Percentiles rank a stretch among this genome's conserved stretches.
These are phyloP conservation scores for Notamacropus eugenii DNA, from an alignment of 2,797 vertebrate species.

Conservation along the genomic window DNA sequence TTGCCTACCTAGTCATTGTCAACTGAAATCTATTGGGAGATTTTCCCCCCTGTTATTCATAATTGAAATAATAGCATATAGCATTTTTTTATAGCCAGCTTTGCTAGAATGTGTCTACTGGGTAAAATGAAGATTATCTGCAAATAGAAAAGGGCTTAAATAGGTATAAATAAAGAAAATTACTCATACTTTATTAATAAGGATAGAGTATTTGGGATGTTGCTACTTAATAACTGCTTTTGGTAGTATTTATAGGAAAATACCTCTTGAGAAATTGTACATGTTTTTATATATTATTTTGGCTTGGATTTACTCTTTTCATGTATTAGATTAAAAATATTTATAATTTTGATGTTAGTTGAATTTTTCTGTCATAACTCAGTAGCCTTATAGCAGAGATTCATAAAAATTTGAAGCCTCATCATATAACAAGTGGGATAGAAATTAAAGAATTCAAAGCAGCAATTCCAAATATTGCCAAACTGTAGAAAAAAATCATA, in stretches of 20 bases:
- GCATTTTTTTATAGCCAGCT: slow-evolving; percentile 2
- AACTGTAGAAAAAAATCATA: neutral
- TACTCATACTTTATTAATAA: slow-evolving; percentile 11
- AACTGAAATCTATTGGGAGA: neutral
- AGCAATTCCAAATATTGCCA: neutral
- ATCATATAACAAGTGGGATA: slow-evolving; percentile 24
- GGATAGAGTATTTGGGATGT: slow-evolving; percentile 28
- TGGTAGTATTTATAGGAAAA: slow-evolving; percentile 13
- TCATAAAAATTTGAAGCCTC: slow-evolving; percentile 35
- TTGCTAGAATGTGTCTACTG: slow-evolving; percentile 5
- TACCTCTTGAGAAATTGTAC: neutral
- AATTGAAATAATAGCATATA: neutral
- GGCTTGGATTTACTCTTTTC: neutral
- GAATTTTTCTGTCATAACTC: slow-evolving; percentile 18
- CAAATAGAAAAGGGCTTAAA: slow-evolving; percentile 20
- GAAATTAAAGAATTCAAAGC: slow-evolving; percentile 35
- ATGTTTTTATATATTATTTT: neutral
- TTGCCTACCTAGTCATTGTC: slow-evolving; percentile 10
- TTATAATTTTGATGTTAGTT: slow-evolving; percentile 45
- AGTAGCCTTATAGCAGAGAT: slow-evolving; percentile 16
- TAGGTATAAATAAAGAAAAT: slow-evolving; percentile 16
- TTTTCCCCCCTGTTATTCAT: neutral
- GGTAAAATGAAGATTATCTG: slow-evolving; percentile 19
- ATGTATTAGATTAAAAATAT: slow-evolving; percentile 23
- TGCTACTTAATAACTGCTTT: slow-evolving; percentile 47